A percentile compares a stretch with the other conserved stretches of the same genome.
These are phyloP conservation scores for Catocala sponsa DNA, from an alignment of 2,888 invertebrate genomes.

Conservation along the genomic window DNA sequence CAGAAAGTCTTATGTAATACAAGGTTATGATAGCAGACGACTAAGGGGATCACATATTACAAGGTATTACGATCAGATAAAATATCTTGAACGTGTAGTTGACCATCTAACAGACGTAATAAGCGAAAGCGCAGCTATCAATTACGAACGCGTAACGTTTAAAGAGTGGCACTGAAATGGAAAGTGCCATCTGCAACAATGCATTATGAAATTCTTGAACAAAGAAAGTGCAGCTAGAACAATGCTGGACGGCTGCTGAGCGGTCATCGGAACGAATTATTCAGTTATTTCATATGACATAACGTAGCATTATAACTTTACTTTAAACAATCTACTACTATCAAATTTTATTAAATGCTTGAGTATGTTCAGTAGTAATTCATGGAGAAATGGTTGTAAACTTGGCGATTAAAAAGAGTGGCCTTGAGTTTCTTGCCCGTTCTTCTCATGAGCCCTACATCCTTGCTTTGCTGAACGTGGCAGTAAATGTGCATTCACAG, in stretches of 20 bases:
- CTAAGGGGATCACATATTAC: too few relatives aligned
- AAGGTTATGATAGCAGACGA: not conserved
- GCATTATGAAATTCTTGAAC: slow-evolving; percentile 53
- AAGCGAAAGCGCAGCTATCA: slow-evolving; percentile 41
- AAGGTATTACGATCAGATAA: not conserved
- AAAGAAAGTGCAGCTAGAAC: slow-evolving; percentile 67
- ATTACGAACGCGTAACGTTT: slow-evolving; percentile 45
- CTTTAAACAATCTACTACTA: too few relatives aligned
- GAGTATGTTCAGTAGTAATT: too few relatives aligned
- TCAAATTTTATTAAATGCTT: too few relatives aligned
- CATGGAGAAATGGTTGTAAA: too few relatives aligned
- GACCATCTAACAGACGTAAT: slow-evolving; percentile 29
- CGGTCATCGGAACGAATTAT: slow-evolving; percentile 63
- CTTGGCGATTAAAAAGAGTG: too few relatives aligned
- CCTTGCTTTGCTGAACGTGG: too few relatives aligned
- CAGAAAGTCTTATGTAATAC: not conserved
- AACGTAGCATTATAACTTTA: slow-evolving; percentile 27
- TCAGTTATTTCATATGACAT: slow-evolving; percentile 61
- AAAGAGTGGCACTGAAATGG: slow-evolving; percentile 44
- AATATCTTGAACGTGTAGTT: not conserved
- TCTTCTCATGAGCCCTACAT: too few relatives aligned
- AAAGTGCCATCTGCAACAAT: slow-evolving; percentile 52
- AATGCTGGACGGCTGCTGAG: slow-evolving; percentile 63
- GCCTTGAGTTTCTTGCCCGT: too few relatives aligned
- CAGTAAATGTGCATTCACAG: too few relatives aligned